These are phyloP conservation scores for Micropoecilia bifurca DNA, from an alignment of 2,797 vertebrate genomes.

Conservation along the genomic window DNA sequence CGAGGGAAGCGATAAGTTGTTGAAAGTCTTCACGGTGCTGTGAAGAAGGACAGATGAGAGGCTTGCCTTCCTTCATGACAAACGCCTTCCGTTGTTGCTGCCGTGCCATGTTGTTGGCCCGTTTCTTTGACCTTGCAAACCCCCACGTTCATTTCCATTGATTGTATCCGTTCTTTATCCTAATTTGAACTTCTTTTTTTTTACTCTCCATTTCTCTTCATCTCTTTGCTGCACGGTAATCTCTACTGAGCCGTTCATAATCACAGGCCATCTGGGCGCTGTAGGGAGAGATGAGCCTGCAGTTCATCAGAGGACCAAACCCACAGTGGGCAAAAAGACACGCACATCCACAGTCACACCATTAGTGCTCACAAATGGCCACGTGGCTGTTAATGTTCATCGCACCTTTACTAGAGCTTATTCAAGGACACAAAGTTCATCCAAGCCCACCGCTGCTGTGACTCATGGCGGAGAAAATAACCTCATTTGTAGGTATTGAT, in stretches of 20 bases:
- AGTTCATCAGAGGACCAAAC: constrained; percentile 73
- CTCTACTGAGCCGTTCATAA: constrained; percentile 78
- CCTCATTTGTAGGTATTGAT: constrained; percentile 21
- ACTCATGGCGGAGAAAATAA: constrained; percentile 12
- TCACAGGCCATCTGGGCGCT: constrained; percentile 81
- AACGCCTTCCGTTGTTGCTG: neutral
- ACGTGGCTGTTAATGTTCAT: constrained; percentile 25
- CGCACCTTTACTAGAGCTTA: constrained; percentile 34
- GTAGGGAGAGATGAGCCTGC: constrained; percentile 73
- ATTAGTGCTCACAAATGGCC: constrained; percentile 57
- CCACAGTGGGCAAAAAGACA: constrained; percentile 37
- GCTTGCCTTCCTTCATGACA: constrained; percentile 5
- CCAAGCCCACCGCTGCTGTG: constrained; percentile 7
- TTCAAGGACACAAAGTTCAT: constrained; percentile 39
- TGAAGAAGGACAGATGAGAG: neutral
- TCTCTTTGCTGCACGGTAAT: constrained; percentile 69
- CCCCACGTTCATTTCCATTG: constrained; percentile 15
- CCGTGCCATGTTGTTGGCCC: constrained; percentile 1
- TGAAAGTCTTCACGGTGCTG: constrained; percentile 3
- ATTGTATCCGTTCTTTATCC: constrained; percentile 29
- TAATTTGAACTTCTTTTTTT: constrained; percentile 52
- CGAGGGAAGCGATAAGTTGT: neutral
- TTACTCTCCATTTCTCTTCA: constrained; percentile 44
- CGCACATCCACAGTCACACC: constrained; percentile 47
- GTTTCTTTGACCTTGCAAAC: constrained; percentile 21